phyloP scores from a whole-genome alignment of 2,113 vertebrate genomes.

The Gallinago jamesoni region DNA sequence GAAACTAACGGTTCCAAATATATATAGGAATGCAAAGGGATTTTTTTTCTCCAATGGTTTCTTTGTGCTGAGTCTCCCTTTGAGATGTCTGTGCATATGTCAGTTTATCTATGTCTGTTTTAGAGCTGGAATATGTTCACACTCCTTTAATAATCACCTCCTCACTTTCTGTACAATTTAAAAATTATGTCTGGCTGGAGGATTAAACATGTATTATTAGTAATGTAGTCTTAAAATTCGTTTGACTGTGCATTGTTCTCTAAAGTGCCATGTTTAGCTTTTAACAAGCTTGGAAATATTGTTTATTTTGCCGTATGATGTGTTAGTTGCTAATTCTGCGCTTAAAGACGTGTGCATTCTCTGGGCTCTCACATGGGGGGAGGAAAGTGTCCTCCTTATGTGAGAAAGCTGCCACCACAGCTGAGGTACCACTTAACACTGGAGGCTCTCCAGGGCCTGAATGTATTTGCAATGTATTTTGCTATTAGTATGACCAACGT shows the following conservation, averaged over 20 bases:
- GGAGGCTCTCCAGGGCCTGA: conserved; percentile 41
- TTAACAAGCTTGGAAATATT: conserved; percentile 31
- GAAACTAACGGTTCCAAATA: neutral
- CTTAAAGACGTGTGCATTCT: neutral
- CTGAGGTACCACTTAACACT: conserved; percentile 50
- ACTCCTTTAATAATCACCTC: conserved; percentile 14
- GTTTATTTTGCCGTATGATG: conserved; percentile 40
- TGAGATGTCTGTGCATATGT: conserved; percentile 37
- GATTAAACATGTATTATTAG: neutral
- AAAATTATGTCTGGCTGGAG: neutral
- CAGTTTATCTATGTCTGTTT: conserved; percentile 34
- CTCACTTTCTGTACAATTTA: neutral
- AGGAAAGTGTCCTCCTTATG: conserved; percentile 39
- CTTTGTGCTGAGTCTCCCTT: conserved; percentile 31
- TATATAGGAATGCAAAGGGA: conserved; percentile 21
- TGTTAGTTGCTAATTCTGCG: conserved; percentile 40
- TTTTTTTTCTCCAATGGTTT: neutral
- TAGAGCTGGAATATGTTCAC: neutral
- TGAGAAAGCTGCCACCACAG: conserved; percentile 55
- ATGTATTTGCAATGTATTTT: conserved; percentile 34
- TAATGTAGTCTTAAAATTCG: neutral
- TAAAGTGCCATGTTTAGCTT: conserved; percentile 26
- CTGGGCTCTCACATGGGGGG: neutral
- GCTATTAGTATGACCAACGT: conserved; percentile 8
- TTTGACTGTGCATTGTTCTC: conserved; percentile 14